phyloP scores from a whole-genome alignment of 2,888 invertebrate genomes.

The Proisotoma minuta region DNA sequence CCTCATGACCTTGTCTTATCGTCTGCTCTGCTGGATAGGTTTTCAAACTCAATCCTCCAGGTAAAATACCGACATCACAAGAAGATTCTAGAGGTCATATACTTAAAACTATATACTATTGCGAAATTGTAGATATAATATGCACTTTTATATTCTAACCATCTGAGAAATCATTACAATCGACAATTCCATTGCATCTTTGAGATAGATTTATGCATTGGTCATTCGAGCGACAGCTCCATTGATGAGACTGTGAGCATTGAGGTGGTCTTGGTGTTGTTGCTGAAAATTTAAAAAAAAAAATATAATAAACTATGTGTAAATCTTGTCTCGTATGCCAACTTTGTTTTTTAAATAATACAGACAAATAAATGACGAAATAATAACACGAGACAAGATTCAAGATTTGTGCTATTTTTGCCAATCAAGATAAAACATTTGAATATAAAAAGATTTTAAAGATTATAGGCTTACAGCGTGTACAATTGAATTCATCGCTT shows the following conservation, averaged over 20 bases:
- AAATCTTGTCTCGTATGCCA: too few species aligned
- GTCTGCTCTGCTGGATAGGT: slow-evolving; percentile 73
- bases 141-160: too few species aligned
- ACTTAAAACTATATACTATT: too few species aligned
- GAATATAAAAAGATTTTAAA: too few species aligned
- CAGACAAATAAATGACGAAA: too few species aligned
- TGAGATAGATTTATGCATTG: slow-evolving; percentile 53
- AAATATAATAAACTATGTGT: background rate
- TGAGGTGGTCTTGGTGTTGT: slow-evolving; percentile 25
- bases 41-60: slow-evolving; percentile 60
- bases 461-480: slow-evolving; percentile 25
- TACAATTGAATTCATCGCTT: slow-evolving; percentile 58
- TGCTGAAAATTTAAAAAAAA: slow-evolving; percentile 6
- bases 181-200: slow-evolving; percentile 54
- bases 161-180: slow-evolving; percentile 52
- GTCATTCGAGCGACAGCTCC: slow-evolving; percentile 51
- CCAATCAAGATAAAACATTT: too few species aligned
- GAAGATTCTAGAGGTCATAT: too few species aligned
- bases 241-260: slow-evolving; percentile 51
- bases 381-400: too few species aligned
- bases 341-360: too few species aligned
- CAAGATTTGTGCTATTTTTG: too few species aligned
- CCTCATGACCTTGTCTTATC: slow-evolving; percentile 85
- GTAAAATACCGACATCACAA: slow-evolving; percentile 22
- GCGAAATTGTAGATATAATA: slow-evolving; percentile 48